Evolutionary conservation across 2,888 invertebrate genomes (phyloP).

Genomic region (Rotaria magnacalcarata): DNA sequence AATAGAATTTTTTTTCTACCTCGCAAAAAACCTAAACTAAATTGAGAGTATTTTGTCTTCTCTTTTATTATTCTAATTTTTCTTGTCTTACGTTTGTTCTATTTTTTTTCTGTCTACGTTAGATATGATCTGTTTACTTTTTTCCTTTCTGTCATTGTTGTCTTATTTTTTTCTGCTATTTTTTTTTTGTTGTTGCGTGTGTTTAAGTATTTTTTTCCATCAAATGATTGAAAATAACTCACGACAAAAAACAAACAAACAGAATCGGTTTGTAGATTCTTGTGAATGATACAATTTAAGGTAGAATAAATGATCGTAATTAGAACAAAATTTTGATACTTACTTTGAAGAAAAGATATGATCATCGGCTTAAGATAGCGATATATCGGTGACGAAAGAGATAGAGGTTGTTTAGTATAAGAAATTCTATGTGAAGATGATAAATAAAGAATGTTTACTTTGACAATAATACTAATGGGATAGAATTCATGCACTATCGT

Average conservation of each 20-base stretch:
- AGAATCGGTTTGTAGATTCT: conserved; percentile 21
- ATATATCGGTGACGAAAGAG: too few species aligned
- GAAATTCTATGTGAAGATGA: too few species aligned
- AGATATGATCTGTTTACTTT: conserved; percentile 9
- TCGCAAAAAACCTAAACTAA: not conserved
- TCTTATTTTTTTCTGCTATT: not conserved
- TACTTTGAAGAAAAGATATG: too few species aligned
- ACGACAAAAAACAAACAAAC: not conserved
- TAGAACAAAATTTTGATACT: not conserved
- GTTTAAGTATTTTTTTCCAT: conserved; percentile 6
- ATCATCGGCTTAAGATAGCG: too few species aligned
- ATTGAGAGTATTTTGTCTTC: not conserved
- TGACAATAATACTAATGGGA: too few species aligned
- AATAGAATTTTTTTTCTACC: not conserved
- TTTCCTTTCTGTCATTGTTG: not conserved
- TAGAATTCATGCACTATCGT: too few species aligned
- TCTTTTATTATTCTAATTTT: not conserved
- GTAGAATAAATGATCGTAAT: conserved; percentile 24
- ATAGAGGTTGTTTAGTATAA: too few species aligned
- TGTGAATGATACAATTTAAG: not conserved
- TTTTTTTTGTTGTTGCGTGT: not conserved
- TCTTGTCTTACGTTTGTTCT: not conserved
- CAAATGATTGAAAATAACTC: not conserved
- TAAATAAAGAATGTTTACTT: too few species aligned
- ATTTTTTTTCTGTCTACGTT: not conserved